Evolutionary conservation across 2,113 vertebrate genomes (phyloP).

Genomic region (Seriola dumerili): DNA sequence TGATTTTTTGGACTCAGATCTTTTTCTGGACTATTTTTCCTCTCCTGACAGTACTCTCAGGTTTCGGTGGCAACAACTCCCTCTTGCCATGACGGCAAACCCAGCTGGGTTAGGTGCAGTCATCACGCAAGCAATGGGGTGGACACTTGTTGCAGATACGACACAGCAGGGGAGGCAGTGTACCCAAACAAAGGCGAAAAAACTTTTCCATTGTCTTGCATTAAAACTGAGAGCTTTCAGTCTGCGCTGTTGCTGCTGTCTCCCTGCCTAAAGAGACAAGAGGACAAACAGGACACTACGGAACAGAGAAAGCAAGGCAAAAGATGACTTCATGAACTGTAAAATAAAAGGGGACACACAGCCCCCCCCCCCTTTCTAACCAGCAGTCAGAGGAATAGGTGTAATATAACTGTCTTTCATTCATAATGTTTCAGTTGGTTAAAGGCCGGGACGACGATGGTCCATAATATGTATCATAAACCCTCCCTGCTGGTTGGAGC

Average conservation of each 20-base stretch:
- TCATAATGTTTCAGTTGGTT: conserved; percentile 60
- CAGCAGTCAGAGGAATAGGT: conserved; percentile 62
- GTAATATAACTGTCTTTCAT: conserved; percentile 56
- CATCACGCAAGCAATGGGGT: conserved; percentile 40
- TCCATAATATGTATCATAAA: conserved; percentile 68
- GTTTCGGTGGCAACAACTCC: conserved; percentile 73
- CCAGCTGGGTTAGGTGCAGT: conserved; percentile 31
- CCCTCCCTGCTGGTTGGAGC: conserved; percentile 73
- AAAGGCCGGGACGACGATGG: conserved; percentile 35
- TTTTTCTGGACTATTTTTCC: conserved; percentile 66
- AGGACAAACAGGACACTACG: conserved; percentile 62
- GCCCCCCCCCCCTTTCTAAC: conserved; percentile 67
- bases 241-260: conserved; percentile 35
- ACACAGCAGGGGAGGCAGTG: conserved; percentile 45
- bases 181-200: conserved; percentile 26
- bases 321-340: conserved; percentile 65
- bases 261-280: conserved; percentile 52
- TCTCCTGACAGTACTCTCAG: conserved; percentile 76
- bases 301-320: conserved; percentile 52
- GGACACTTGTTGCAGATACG: conserved; percentile 66
- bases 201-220: conserved; percentile 35
- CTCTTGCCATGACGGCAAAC: conserved; percentile 31
- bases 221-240: conserved; percentile 58
- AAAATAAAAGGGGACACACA: conserved; percentile 37
- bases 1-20: conserved; percentile 55